Percentiles rank a stretch among this genome's conserved stretches.
phyloP scores from a whole-genome alignment of 2,888 invertebrate species.

The Leuctra nigra region DNA sequence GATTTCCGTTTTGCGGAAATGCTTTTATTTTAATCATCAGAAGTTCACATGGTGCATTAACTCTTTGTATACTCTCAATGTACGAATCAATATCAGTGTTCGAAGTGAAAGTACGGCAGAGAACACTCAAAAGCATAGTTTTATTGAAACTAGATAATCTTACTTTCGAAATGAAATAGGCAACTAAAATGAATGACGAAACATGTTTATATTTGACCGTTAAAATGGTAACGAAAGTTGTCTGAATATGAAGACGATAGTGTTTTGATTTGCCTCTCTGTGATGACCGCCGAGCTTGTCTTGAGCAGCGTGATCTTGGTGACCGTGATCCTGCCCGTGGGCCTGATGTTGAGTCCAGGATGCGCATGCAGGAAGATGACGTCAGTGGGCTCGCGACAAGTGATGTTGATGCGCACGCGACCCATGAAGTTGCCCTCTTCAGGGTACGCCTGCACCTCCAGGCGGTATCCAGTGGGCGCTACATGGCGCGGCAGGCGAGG shows the following conservation, averaged over 20 bases:
- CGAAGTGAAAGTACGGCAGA: too few relatives aligned
- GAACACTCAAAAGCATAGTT: too few relatives aligned
- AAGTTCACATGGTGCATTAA: too few relatives aligned
- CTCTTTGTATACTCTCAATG: too few relatives aligned
- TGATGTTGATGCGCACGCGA: slow-evolving; percentile 59
- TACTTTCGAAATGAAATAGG: too few relatives aligned
- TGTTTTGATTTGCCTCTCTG: too few relatives aligned
- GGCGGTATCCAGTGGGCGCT: slow-evolving; percentile 56
- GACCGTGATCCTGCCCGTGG: slow-evolving; percentile 33
- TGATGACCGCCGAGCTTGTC: slow-evolving; percentile 28
- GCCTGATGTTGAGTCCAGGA: slow-evolving; percentile 51
- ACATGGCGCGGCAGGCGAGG: slow-evolving; percentile 55
- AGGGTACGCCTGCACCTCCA: slow-evolving; percentile 60
- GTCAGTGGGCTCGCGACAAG: slow-evolving; percentile 54
- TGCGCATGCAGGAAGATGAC: slow-evolving; percentile 60
- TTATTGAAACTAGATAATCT: too few relatives aligned
- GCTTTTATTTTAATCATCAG: too few relatives aligned
- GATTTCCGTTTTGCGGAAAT: too few relatives aligned
- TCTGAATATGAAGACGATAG: not conserved
- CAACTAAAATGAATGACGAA: too few relatives aligned
- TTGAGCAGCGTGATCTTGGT: slow-evolving; percentile 35
- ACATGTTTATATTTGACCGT: too few relatives aligned
- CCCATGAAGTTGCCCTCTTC: slow-evolving; percentile 61
- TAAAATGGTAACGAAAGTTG: not conserved
- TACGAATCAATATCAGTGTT: too few relatives aligned